Evolutionary conservation across 1,140 invertebrate species (phyloP), one percentile per base, ranked within the genome.

Genomic region (Archegozetes longisetosus): DNA sequence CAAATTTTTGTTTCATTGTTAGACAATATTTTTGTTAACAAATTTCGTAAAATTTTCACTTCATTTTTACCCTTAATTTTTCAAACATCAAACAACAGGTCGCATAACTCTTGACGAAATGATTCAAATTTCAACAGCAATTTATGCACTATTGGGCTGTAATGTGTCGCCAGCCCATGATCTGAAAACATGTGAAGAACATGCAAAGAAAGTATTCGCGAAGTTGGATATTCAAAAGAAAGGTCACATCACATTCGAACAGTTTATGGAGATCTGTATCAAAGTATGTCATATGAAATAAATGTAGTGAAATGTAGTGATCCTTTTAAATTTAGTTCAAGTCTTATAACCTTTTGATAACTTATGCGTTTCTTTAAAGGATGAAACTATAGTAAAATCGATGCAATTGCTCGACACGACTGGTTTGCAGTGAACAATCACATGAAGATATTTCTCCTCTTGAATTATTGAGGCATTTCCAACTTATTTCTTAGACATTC

Each of bases 41-140:
- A n/a, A n/a, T n/a, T n/a, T n/a, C n/a, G n/a, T n/a, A n/a, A n/a
- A n/a, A n/a, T n/a, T n/a, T n/a, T n/a, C n/a, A n/a, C n/a, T n/a
- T n/a, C n/a, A n/a, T n/a, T n/a, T n/a, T n/a, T n/a, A n/a, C n/a
- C n/a, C n/a, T n/a, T n/a, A n/a, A n/a, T n/a, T n/a, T n/a, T n/a
- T n/a, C n/a, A n/a, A n/a, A n/a, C n/a, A n/a, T n/a, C n/a, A 9
- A 40, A 17, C 27, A 3, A 32, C 25, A 58, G 57, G 47, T 17
- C 86, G 77, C 63, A 85, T 92, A 22, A 86, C 82, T 0, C 82
- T 82, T 64, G 87, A 91, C 61, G 88, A 92, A 70, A 86, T 92
- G 79, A 22, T 51, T 4, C 82, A 87, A 40, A 87, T 94, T 23
- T 85, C 90, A 12, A 80, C 78, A 9, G 85, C 86, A 27, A 88